Conservation (phyloP, 37 sponge, comb jelly and placozoan genomes). For the Dysidea cf. avara region DNA sequence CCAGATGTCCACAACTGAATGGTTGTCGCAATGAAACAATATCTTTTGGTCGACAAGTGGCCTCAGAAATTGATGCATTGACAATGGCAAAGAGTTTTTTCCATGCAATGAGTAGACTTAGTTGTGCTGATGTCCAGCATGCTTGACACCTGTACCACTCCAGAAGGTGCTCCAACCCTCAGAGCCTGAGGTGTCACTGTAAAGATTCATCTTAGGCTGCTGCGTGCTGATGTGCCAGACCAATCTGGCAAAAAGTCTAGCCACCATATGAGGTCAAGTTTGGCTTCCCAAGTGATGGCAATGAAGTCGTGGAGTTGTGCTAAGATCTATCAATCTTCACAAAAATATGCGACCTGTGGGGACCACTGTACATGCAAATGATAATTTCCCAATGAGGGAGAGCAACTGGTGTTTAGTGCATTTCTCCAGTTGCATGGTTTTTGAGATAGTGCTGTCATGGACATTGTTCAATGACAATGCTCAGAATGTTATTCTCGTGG, state of each 20-base stretch:
- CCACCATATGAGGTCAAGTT: conserved; percentile 58
- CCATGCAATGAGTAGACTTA: not conserved
- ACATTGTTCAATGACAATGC: conserved; percentile 14
- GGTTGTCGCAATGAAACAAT: conserved; percentile 26
- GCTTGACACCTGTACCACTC: conserved; percentile 19
- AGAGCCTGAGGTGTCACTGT: conserved; percentile 38
- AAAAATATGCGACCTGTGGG: conserved; percentile 23
- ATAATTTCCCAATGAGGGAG: conserved; percentile 10
- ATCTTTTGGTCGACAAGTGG: not conserved
- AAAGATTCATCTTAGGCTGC: conserved; percentile 11
- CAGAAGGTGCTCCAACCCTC: conserved; percentile 29
- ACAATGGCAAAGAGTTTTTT: conserved; percentile 23
- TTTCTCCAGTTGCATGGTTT: too few species aligned
- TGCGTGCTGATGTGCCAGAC: conserved; percentile 22
- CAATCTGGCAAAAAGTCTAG: conserved; percentile 25
- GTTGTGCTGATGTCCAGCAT: conserved; percentile 14
- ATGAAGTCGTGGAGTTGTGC: conserved; percentile 22
- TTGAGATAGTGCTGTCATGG: too few species aligned
- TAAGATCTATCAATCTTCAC: conserved; percentile 14
- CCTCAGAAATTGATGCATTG: conserved; percentile 15
- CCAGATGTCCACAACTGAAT: conserved; percentile 4
- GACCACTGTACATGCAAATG: conserved; percentile 21
- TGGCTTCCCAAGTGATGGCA: conserved; percentile 12
- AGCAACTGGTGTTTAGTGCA: conserved; percentile 14
- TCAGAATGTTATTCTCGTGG: conserved; percentile 32